phyloP scores from a whole-genome alignment of 1,140 invertebrate species.

The Andricus grossulariae region DNA sequence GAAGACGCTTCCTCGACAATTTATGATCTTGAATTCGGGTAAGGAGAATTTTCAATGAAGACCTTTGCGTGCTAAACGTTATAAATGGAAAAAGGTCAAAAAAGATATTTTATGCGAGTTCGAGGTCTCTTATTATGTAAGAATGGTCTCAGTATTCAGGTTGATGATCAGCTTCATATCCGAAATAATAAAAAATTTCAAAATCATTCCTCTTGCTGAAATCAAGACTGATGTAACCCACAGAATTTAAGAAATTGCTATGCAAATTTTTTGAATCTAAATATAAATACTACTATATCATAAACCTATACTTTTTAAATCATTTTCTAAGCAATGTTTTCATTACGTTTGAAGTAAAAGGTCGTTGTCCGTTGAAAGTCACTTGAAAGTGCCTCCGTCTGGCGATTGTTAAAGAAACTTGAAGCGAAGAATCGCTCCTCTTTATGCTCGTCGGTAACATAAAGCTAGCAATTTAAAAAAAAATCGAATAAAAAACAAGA shows the following conservation, averaged over 20 bases:
- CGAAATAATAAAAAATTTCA: background rate
- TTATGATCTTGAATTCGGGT: too few relatives aligned
- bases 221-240: background rate
- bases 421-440: constrained; percentile 37
- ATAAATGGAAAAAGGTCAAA: background rate
- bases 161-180: background rate
- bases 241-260: background rate
- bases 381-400: constrained; percentile 68
- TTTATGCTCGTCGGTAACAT: constrained; percentile 64
- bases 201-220: background rate
- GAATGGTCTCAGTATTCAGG: background rate
- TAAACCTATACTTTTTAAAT: background rate
- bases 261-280: background rate
- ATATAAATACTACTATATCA: background rate
- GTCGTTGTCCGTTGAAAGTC: constrained; percentile 28
- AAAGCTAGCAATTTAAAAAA: constrained; percentile 29
- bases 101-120: background rate
- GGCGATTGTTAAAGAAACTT: constrained; percentile 61
- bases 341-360: background rate
- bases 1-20: too few relatives aligned
- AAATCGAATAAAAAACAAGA: background rate
- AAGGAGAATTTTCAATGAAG: too few relatives aligned
- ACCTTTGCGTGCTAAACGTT: too few relatives aligned
- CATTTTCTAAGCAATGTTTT: background rate
- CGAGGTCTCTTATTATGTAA: constrained; percentile 8